Evolutionary conservation across 2,113 vertebrate species (phyloP).

Genomic region (Eurypyga helias): DNA sequence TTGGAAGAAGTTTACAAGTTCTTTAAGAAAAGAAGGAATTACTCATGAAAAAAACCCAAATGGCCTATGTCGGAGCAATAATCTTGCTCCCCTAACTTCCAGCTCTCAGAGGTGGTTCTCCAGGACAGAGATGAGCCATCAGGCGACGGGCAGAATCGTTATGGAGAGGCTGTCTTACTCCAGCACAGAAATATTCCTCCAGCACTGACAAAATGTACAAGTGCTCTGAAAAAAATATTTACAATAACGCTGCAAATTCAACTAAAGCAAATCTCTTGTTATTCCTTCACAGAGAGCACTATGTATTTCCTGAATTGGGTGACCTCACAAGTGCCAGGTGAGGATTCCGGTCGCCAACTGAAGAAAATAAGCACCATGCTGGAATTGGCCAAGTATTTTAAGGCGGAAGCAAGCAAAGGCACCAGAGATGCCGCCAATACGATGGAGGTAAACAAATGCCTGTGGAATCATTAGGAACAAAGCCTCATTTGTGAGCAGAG

Average conservation of each 20-base stretch:
- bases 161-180: slow-evolving; percentile 10
- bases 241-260: slow-evolving; percentile 62
- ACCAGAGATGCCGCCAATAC: background rate
- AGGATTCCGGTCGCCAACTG: background rate
- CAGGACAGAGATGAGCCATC: background rate
- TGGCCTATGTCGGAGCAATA: background rate
- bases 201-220: slow-evolving; percentile 54
- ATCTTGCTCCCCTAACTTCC: slow-evolving; percentile 24
- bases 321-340: background rate
- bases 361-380: background rate
- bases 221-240: slow-evolving; percentile 70
- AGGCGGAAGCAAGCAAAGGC: slow-evolving; percentile 28
- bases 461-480: background rate
- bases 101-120: background rate
- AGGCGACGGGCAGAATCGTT: slow-evolving; percentile 51
- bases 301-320: background rate
- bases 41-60: background rate
- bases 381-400: background rate
- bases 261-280: background rate
- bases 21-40: slow-evolving; percentile 63
- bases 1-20: slow-evolving; percentile 46
- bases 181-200: slow-evolving; percentile 23
- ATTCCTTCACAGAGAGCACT: slow-evolving; percentile 29
- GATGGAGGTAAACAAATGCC: background rate
- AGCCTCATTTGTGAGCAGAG: background rate